Evolutionary conservation across 2,888 invertebrate genomes (phyloP), one percentile per base, ranked within the genome.

Genomic region (Phragmatobia fuliginosa): DNA sequence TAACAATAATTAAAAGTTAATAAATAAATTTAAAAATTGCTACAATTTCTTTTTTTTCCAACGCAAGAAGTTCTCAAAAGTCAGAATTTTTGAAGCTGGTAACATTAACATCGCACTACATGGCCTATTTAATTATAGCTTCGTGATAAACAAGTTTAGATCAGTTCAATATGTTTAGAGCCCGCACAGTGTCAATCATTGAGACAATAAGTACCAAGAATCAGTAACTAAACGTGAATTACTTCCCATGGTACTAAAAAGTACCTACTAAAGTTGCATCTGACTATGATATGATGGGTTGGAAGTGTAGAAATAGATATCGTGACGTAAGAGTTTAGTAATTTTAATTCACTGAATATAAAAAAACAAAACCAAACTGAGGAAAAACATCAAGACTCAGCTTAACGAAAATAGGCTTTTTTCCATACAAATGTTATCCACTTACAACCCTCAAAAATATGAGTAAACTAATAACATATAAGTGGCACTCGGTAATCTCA

Each of bases 101-200:
- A 79, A 77, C 80, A 28, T 38, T 70, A 76, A 74, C 69, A 74
- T 69, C 68, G 74, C 75, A 73, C 82, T 82, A 87, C 87, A 83
- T 84, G 85, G 87, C 82, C 85, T 83, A 82, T 87, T 87, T 90
- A 87, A 89, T 91, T 90, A 91, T 85, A 82, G 74, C 85, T 78
- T 91, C 91, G 91, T 91, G 91, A 91, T 89, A 85, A 82, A 80
- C 88, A 84, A 88, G 87, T 91, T 91, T 90, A 85, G 84, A 85
- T 85, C 83, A 80, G 75, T 72, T 68, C 76, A 78, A 83, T 86
- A 81, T 81, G 82, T 85, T 85, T 82, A 80, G 82, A 76, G 38
- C 77, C 76, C 76, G 66, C 75, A 25, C 79, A 75, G 85, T 87
- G 88, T 89, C 88, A 86, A 86, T 87, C 86, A 83, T 61, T 84